These are phyloP conservation scores for Isichthys henryi DNA, from an alignment of 2,113 vertebrate species.

Conservation along the genomic window DNA sequence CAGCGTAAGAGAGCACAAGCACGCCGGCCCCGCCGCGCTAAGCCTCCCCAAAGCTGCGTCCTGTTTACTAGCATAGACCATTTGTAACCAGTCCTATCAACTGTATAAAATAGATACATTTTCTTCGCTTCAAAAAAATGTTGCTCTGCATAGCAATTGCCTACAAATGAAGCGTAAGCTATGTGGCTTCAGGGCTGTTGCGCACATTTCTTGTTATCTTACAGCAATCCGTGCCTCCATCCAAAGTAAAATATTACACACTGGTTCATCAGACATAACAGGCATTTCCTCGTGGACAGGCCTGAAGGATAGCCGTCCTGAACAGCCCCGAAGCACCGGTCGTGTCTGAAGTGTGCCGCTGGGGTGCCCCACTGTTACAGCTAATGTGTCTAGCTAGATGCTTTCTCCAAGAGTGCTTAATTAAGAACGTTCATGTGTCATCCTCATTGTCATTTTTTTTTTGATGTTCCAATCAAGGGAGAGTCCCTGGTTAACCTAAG, in stretches of 20 bases:
- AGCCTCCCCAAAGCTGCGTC: background rate
- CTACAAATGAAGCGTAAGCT: background rate
- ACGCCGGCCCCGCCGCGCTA: background rate
- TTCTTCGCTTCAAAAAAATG: background rate
- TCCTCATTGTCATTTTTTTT: slow-evolving; percentile 35
- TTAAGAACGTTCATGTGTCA: slow-evolving; percentile 18
- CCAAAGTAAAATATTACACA: background rate
- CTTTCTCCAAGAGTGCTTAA: background rate
- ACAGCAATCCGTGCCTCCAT: background rate
- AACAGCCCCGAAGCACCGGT: background rate
- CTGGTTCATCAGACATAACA: slow-evolving; percentile 18
- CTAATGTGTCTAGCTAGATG: slow-evolving; percentile 15
- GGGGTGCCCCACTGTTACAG: slow-evolving; percentile 2
- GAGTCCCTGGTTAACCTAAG: slow-evolving; percentile 74
- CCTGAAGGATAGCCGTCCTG: background rate
- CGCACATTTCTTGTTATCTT: slow-evolving; percentile 5
- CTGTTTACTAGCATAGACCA: background rate
- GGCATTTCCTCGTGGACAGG: slow-evolving; percentile 3
- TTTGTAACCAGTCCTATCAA: background rate
- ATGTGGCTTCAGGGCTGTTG: background rate
- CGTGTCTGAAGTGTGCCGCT: background rate
- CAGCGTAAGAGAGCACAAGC: slow-evolving; percentile 52
- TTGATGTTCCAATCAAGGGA: slow-evolving; percentile 55
- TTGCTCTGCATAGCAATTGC: background rate
- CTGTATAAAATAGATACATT: background rate